A percentile compares a stretch with the other conserved stretches of the same genome.
phyloP scores from a whole-genome alignment of 1,140 invertebrate species.

The Apocrypta bakeri region DNA sequence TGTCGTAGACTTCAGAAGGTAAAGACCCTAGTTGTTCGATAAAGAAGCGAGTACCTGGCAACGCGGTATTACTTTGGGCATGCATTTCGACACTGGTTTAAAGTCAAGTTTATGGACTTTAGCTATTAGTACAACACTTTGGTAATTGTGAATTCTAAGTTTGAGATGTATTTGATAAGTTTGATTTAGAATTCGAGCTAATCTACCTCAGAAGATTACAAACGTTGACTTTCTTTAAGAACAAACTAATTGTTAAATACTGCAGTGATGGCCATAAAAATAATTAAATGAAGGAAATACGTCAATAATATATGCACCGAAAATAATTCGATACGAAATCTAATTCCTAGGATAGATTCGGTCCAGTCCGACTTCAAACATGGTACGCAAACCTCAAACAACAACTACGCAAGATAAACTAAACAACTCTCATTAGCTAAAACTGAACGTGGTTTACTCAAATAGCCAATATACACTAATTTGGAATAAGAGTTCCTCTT shows the following conservation, averaged over 20 bases:
- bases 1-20: neutral
- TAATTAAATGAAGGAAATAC: neutral
- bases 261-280: too few relatives aligned
- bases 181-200: too few relatives aligned
- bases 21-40: neutral
- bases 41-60: neutral
- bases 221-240: too few relatives aligned
- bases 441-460: neutral
- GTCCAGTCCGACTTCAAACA: neutral
- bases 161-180: too few relatives aligned
- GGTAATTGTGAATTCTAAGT: too few relatives aligned
- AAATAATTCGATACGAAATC: neutral
- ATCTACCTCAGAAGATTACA: too few relatives aligned
- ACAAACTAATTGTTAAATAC: too few relatives aligned
- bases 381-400: conserved; percentile 24
- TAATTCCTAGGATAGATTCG: conserved; percentile 6
- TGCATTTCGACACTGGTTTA: neutral
- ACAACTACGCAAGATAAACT: neutral
- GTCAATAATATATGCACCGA: neutral
- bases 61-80: too few relatives aligned
- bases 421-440: conserved; percentile 28
- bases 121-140: neutral
- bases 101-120: neutral
- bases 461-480: neutral
- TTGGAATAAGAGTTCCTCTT: too few relatives aligned